Conservation (phyloP, 2,797 vertebrate genomes). For the Heliangelus exortis region DNA sequence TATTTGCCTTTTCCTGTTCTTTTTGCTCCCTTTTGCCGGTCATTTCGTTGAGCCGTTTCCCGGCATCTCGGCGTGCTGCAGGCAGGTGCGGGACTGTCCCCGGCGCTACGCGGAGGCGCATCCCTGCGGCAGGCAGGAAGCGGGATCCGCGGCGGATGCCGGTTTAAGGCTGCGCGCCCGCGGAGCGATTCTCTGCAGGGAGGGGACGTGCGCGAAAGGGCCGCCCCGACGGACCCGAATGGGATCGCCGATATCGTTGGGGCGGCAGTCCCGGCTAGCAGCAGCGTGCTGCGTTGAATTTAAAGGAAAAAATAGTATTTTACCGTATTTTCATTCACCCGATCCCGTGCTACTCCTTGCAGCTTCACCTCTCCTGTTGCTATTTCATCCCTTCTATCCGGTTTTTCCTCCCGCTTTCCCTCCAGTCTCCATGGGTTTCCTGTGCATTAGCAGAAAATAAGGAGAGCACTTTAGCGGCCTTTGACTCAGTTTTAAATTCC, state of each 20-base stretch:
- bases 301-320: not conserved
- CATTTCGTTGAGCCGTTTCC: not conserved
- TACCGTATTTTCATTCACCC: not conserved
- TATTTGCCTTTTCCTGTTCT: not conserved
- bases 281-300: not conserved
- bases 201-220: fast-evolving
- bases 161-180: not conserved
- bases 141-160: not conserved
- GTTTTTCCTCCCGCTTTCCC: not conserved
- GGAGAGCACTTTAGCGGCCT: not conserved
- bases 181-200: not conserved
- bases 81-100: not conserved
- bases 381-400: not conserved
- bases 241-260: too few species aligned
- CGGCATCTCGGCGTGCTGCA: not conserved
- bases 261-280: not conserved
- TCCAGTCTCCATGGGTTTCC: not conserved
- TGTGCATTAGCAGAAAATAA: not conserved
- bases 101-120: not conserved
- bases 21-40: not conserved
- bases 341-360: not conserved
- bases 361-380: not conserved
- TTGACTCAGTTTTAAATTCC: not conserved
- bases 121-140: not conserved
- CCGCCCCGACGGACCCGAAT: too few species aligned